Percentiles rank a stretch among this genome's conserved stretches.
Evolutionary conservation across 1,140 invertebrate species (phyloP).

Genomic region (Meloidogyne exigua): DNA sequence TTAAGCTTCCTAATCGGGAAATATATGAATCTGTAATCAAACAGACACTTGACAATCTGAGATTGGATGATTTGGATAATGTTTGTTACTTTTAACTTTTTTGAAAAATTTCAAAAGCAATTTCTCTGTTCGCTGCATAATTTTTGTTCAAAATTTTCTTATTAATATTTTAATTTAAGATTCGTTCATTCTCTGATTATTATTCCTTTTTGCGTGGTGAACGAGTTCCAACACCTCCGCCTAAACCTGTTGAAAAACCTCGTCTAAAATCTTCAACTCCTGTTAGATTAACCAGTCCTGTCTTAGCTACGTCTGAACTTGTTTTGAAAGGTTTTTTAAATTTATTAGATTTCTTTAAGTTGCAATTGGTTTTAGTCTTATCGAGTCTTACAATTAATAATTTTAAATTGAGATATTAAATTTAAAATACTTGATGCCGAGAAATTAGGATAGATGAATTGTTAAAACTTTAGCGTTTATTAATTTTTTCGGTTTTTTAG

Average conservation of each 20-base stretch:
- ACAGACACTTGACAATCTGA: not conserved
- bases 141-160: no score
- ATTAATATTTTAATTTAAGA: not conserved
- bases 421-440: no score
- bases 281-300: not conserved
- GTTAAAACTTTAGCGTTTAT: no score
- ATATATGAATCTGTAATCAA: constrained; percentile 14
- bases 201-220: constrained; percentile 19
- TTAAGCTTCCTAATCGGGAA: constrained; percentile 25
- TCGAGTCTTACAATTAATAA: no score
- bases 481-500: no score
- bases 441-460: no score
- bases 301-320: not conserved
- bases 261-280: not conserved
- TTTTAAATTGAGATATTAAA: no score
- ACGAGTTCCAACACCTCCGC: constrained; percentile 3
- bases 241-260: not conserved
- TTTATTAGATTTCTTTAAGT: not conserved
- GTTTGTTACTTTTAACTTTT: constrained; percentile 13
- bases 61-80: constrained; percentile 24
- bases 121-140: no score
- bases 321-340: constrained; percentile 2
- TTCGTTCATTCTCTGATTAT: constrained; percentile 20
- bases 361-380: no score
- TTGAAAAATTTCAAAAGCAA: no score